Base-by-base conservation (phyloP, 23 tunicate genomes). In the Pegea sp. region DNA sequence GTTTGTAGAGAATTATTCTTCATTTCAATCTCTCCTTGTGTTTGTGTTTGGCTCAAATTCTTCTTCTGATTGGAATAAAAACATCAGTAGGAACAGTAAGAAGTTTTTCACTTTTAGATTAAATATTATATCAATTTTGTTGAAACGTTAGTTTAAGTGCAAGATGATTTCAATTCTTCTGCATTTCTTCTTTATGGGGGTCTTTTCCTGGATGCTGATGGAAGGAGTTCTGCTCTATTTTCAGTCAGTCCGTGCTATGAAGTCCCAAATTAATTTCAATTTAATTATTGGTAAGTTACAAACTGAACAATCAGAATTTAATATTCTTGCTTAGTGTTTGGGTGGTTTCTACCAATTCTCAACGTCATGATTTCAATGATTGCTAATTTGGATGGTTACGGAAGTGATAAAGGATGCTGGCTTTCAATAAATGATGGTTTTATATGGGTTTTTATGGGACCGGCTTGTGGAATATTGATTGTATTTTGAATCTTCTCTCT, bases 121-220 rank as follows among this genome's bases (percentile, higher is more conserved):
- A n/a, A n/a, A n/a, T n/a, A n/a, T 8, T 8, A 38, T 38, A 38
- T 38, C 13, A 11, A 38, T 8, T 38, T 8, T 8, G 46, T 11
- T 38, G 27, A 11, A 30, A 24, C 25, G 22, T 60, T 54, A 84
- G 95, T n/a, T 50, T 1, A 42, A 38, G 20, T 84, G 95, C 51
- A 72, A 84, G 57, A 76, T 58, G 26, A 52, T 84, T 2, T 84
- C 95, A 21, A 43, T 84, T 29, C 61, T 74, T 16, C 63, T 84
- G 19, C 95, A 84, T 34, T 73, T 84, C 67, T 73, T 84, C 67
- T 84, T 84, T 73, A 84, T 73, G 76, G 52, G 78, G 4, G 62
- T 84, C 1, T 74, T 84, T 34, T 84, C 95, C 2, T 84, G 95
- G 95, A 84, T 84, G 95, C 49, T 84, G 62, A 84, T 84, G 95